These are phyloP conservation scores for Salmo trutta DNA, from an alignment of 2,797 vertebrate genomes.

Conservation along the genomic window DNA sequence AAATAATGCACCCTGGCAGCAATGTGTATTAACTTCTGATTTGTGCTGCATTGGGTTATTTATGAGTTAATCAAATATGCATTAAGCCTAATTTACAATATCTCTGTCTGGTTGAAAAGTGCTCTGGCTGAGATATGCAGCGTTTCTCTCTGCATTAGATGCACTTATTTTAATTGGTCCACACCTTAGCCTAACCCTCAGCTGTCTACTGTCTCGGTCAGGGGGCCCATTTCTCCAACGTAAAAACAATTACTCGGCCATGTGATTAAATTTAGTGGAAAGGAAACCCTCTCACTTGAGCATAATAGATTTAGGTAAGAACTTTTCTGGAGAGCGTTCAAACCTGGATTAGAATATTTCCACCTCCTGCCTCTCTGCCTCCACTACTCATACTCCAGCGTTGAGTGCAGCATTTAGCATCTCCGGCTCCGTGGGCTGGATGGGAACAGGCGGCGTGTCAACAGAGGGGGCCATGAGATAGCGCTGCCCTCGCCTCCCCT, in stretches of 20 bases:
- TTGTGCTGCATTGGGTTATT: constrained; percentile 32
- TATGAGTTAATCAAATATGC: constrained; percentile 37
- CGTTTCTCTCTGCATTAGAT: background rate
- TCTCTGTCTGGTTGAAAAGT: constrained; percentile 12
- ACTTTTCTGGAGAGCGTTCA: constrained; percentile 66
- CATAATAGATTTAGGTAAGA: constrained; percentile 70
- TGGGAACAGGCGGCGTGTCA: constrained; percentile 33
- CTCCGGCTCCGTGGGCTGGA: constrained; percentile 28
- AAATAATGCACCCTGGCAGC: constrained; percentile 53
- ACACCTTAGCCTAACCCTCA: constrained; percentile 31
- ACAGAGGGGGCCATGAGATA: constrained; percentile 56
- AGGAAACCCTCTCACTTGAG: constrained; percentile 53
- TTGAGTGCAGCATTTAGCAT: constrained; percentile 32
- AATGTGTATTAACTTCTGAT: constrained; percentile 51
- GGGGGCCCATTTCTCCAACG: constrained; percentile 46
- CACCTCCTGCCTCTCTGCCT: background rate
- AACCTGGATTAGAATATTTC: constrained; percentile 28
- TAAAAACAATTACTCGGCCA: constrained; percentile 67
- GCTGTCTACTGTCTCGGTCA: constrained; percentile 17
- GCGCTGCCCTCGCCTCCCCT: constrained; percentile 40
- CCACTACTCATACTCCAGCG: background rate
- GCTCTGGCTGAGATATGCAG: background rate
- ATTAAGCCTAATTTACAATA: constrained; percentile 37
- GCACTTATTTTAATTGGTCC: constrained; percentile 33
- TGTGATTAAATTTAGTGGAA: constrained; percentile 65